Base-by-base conservation (phyloP, 1,140 invertebrate species). In the Zaprionus africanus region DNA sequence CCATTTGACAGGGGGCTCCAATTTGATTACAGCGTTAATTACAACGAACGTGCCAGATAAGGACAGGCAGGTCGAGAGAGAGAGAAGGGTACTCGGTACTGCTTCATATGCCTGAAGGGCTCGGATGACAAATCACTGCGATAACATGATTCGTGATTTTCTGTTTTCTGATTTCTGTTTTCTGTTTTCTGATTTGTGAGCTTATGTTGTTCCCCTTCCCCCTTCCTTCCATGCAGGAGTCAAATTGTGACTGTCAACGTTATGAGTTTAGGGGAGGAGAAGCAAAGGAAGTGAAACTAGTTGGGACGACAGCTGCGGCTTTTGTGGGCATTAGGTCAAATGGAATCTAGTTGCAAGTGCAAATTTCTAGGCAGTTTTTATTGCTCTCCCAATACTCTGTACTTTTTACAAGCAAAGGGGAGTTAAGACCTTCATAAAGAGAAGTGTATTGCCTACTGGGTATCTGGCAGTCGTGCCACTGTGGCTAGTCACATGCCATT, bases 1-100 rank as follows among this genome's bases (percentile, higher is more conserved):
- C 53, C 77, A 70, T 65, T 74, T 84, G 82, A 81, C 82, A 84
- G 78, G 76, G 72, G 80, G 63, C 69, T 71, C 26, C 59, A 69
- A 86, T 87, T 87, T 80, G 84, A 87, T 83, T 80, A 81, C 87
- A 79, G 84, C 84, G 83, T 88, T 87, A 87, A 87, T 87, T 87
- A 84, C 84, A 84, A 69, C 58, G 67, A 75, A 62, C 57, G 54
- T 59, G 51, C 43, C 46, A 46, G 41, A 56, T 49, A 59, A 34
- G 69, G 58, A 46, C 36, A 19, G 22, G 24, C 26, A 56, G 22
- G 19, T 17, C n/a, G 28, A 59, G 7, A 63, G 12, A 12, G 28
- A 15, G n/a, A 22, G 22, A 22, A 22, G 22, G 38, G 38, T 6
- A 41, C 4, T n/a, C 5, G 31, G 31, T 34, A 11, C 31, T 34